Evolutionary conservation across 23 tunicate species (phyloP).

Genomic region (Phallusia fumigata): DNA sequence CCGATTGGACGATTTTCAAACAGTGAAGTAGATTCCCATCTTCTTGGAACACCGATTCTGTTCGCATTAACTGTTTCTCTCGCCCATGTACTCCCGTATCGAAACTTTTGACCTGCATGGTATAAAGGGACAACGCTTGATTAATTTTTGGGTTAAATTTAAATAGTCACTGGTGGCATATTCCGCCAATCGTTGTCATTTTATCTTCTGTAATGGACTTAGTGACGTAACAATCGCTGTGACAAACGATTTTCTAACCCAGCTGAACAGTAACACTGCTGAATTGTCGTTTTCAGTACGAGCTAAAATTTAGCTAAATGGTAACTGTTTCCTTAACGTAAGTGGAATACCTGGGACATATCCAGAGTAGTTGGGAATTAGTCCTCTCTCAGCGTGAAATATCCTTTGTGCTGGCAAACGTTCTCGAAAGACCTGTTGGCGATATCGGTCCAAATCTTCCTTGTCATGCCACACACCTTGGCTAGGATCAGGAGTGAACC

Average conservation of each 20-base stretch:
- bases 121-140: neutral
- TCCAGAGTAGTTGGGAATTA: slow-evolving; percentile 80
- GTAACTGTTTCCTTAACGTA: neutral
- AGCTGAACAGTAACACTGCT: too few species aligned
- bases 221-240: too few species aligned
- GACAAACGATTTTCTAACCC: too few species aligned
- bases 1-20: slow-evolving; percentile 89
- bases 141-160: neutral
- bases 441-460: slow-evolving; percentile 63
- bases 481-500: slow-evolving; percentile 89
- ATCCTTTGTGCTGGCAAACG: slow-evolving; percentile 60
- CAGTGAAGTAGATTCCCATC: slow-evolving; percentile 85
- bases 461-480: slow-evolving; percentile 84
- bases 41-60: slow-evolving; percentile 55
- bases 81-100: slow-evolving; percentile 82
- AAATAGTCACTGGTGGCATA: too few species aligned
- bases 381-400: slow-evolving; percentile 59
- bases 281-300: too few species aligned
- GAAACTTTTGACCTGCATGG: slow-evolving; percentile 75
- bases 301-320: too few species aligned
- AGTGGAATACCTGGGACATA: slow-evolving; percentile 70
- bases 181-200: neutral
- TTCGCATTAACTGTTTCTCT: slow-evolving; percentile 74
- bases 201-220: neutral
- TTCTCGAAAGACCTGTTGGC: slow-evolving; percentile 48